A percentile compares a stretch with the other conserved stretches of the same genome.
Conservation (phyloP, 1,140 invertebrate genomes). For the Tetragonula clypearis region DNA sequence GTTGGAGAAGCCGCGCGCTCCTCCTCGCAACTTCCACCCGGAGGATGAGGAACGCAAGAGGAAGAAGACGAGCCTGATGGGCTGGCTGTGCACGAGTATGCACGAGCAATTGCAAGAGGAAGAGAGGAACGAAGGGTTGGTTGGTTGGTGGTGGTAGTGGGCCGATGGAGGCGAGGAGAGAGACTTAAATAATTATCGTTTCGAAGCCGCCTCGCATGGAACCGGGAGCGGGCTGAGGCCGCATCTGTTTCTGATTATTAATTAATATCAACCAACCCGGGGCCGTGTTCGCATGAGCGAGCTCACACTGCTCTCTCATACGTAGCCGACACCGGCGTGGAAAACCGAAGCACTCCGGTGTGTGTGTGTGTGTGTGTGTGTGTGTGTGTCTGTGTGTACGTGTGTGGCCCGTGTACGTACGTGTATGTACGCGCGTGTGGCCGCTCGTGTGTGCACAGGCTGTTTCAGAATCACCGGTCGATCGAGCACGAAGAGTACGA, state of each 20-base stretch:
- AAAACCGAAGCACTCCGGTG: background rate
- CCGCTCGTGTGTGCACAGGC: background rate
- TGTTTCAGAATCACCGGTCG: background rate
- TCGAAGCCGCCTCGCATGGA: slow-evolving; percentile 64
- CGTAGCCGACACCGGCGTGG: slow-evolving; percentile 30
- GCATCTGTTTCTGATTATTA: slow-evolving; percentile 82
- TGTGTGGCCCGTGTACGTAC: background rate
- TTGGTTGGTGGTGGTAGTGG: background rate
- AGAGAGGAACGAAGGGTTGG: slow-evolving; percentile 2
- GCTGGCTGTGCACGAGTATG: background rate
- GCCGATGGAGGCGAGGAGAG: slow-evolving; percentile 59
- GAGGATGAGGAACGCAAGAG: slow-evolving; percentile 24
- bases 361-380: background rate
- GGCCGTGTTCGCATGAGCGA: slow-evolving; percentile 71
- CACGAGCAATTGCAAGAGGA: slow-evolving; percentile 8
- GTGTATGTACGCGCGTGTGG: too few relatives aligned
- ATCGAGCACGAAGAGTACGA: background rate
- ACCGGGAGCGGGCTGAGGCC: slow-evolving; percentile 61
- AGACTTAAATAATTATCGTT: slow-evolving; percentile 79
- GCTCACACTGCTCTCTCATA: slow-evolving; percentile 58
- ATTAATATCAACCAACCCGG: slow-evolving; percentile 79
- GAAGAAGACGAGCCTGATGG: slow-evolving; percentile 1
- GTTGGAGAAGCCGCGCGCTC: slow-evolving; percentile 12
- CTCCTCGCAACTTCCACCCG: background rate
- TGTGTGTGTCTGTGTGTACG: background rate